Evolutionary conservation across 2,113 vertebrate genomes (phyloP), one percentile per base, ranked within the genome.

Genomic region (Coturnix japonica): DNA sequence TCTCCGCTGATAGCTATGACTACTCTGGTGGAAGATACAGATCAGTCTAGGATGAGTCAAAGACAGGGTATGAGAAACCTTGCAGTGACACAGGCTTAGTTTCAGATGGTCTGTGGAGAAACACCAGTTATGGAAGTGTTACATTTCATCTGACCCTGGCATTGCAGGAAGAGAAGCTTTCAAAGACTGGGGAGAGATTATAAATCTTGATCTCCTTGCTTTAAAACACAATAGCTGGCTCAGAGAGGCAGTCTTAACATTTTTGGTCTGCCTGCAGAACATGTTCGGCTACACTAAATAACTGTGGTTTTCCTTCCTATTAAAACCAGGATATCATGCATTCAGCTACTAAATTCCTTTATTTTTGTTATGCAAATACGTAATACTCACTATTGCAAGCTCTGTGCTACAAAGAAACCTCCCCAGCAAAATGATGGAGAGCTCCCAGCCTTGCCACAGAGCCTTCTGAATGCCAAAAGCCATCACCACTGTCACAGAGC

Each of bases 51-150:
- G 11, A 61, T 94, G 93, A 95, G 60, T 95, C 90, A 96, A 86
- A 93, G 57, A 43, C 60, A 83, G 81, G 46, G 30, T 77, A 95
- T 95, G 87, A 77, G 61, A 86, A 93, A 51, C 11, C 83, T 57
- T 35, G 8, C 90, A 74, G 65, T 59, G 67, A 66, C 79, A 85
- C 81, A 37, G 16, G 70, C 56, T 92, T 77, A 51, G 54, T 81
- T 89, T 90, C 66, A 81, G 44, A 91, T 43, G 46, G 30, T 56
- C 81, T 73, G 2, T 73, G 67, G 41, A 95, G 93, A 93, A 95
- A 85, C 43, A 95, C 93, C 93, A 91, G 82, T 95, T 96, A 93
- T 95, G 94, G 94, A 95, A 96, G 85, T 91, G 65, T 47, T 94
- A 61, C 22, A 75, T 93, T 95, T 74, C 67, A 31, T 86, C 61